phyloP scores from a whole-genome alignment of 2,888 invertebrate species.

The Carterocephalus palaemon region DNA sequence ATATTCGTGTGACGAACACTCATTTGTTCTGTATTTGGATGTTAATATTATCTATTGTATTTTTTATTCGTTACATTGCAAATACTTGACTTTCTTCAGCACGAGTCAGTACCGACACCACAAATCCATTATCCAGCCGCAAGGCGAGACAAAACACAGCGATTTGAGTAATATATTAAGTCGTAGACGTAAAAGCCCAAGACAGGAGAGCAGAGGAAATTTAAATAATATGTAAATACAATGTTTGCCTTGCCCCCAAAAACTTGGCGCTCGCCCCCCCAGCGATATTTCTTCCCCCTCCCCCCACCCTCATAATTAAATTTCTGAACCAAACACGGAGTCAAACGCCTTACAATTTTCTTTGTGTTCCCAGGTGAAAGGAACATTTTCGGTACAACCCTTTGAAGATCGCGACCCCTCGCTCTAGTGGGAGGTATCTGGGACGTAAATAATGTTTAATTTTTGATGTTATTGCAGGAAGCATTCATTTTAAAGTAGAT shows the following conservation, averaged over 20 bases:
- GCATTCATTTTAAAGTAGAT: background rate
- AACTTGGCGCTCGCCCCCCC: slow-evolving; percentile 48
- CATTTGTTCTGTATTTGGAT: no score
- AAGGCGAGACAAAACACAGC: slow-evolving; percentile 19
- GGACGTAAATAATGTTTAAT: slow-evolving; percentile 17
- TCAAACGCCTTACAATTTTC: slow-evolving; percentile 66
- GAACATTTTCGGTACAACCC: slow-evolving; percentile 30
- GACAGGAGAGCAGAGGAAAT: slow-evolving; percentile 40
- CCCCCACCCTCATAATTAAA: slow-evolving; percentile 65
- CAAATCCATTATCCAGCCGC: slow-evolving; percentile 6
- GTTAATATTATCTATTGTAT: no score
- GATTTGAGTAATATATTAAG: slow-evolving; percentile 22
- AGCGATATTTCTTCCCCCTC: slow-evolving; percentile 58
- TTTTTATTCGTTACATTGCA: no score
- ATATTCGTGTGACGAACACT: no score
- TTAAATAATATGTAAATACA: slow-evolving; percentile 76
- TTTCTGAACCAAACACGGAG: slow-evolving; percentile 54
- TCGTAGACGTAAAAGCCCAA: slow-evolving; percentile 19
- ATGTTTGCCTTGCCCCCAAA: slow-evolving; percentile 68
- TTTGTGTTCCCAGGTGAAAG: slow-evolving; percentile 51
- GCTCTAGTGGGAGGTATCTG: slow-evolving; percentile 5
- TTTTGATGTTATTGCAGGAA: slow-evolving; percentile 14
- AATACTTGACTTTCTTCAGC: no score
- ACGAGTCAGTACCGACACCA: no score
- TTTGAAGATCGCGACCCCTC: slow-evolving; percentile 2